Evolutionary conservation across 2,888 invertebrate genomes (phyloP).

Genomic region (Heliconius hortense): DNA sequence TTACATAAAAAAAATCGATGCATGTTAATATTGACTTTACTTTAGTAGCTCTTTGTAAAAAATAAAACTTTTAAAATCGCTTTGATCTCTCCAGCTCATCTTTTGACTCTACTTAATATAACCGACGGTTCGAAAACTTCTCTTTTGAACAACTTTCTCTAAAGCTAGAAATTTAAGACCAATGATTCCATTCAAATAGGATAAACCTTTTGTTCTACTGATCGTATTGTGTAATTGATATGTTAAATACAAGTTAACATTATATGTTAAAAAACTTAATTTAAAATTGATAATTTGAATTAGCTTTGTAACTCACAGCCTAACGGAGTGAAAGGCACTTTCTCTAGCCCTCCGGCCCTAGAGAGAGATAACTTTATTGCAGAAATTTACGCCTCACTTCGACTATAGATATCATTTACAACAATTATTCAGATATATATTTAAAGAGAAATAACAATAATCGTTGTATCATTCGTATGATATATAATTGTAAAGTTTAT

Average conservation of each 20-base stretch:
- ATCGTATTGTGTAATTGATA: not conserved
- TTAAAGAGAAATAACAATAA: not conserved
- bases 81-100: conserved; percentile 28
- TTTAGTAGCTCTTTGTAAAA: no score
- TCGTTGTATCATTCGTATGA: not conserved
- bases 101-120: conserved; percentile 28
- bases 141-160: conserved; percentile 18
- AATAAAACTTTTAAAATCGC: conserved; percentile 15
- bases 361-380: conserved; percentile 66
- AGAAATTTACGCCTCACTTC: conserved; percentile 73
- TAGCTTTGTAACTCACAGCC: conserved; percentile 57
- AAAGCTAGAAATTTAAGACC: not conserved
- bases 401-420: conserved; percentile 67
- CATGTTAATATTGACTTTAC: not conserved
- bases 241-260: not conserved
- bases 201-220: not conserved
- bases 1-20: not conserved
- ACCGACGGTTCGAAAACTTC: conserved; percentile 27
- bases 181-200: conserved; percentile 1
- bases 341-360: conserved; percentile 78
- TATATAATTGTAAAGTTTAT: not conserved
- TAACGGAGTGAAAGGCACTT: conserved; percentile 78
- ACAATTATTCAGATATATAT: conserved; percentile 48
- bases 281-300: conserved; percentile 63
- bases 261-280: not conserved